Evolutionary conservation across 2,888 invertebrate species (phyloP), one percentile per base, ranked within the genome.

Genomic region (Heliconius ismenius): DNA sequence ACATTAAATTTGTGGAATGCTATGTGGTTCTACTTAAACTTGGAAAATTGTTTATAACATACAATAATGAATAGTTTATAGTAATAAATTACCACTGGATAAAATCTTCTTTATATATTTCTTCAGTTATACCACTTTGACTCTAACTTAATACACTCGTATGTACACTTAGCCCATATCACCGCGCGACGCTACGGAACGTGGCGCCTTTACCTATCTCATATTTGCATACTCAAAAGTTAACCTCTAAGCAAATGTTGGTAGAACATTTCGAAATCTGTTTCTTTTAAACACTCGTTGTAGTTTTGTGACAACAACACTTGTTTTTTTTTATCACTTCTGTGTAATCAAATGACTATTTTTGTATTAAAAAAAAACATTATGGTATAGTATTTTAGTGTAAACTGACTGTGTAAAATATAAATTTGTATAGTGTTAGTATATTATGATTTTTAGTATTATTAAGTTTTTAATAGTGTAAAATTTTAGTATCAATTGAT

Each of bases 181-280:
- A 70, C 28, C 39, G 39, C 43, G 13, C 32, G 69, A 54, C 32
- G 7, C 69, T 28, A 32, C 58, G 58, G 58, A 58, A 58, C 70
- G 70, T 70, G 70, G 58, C 58, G 70, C 70, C 67, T 67, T 26
- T 24, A 24, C 58, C 58, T 70, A 70, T 70, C 70, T 70, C n/a
- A 1, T 70, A 70, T 70, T 70, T 70, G 70, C 36, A 70, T 36
- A 58, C 32, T 36, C 58, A 54, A 58, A 69, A 58, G 58, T 36
- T 70, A 28, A 70, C 58, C 58, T 32, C 58, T 49, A n/a, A 58
- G n/a, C 70, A 70, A 70, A 58, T 49, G 21, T 69, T 69, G 24
- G 49, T 43, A 13, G 7, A 26, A 28, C 4, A 58, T 58, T 58
- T 70, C 21, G 36, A 70, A 58, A 58, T 70, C 58, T 70, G n/a